These are phyloP conservation scores for Phrynosoma platyrhinos DNA, from an alignment of 2,113 vertebrate species.

Conservation along the genomic window DNA sequence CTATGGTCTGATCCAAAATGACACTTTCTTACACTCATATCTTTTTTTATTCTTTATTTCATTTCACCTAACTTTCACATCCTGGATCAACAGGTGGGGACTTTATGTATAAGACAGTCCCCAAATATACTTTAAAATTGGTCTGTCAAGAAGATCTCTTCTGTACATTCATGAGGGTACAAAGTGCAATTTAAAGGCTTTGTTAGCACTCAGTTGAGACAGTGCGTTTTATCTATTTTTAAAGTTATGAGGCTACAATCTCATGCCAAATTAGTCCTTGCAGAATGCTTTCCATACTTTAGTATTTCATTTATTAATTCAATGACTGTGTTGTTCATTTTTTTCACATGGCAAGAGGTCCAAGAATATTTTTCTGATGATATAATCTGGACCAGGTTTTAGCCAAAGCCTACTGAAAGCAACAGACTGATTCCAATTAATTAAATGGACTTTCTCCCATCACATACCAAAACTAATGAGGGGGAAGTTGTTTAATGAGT, in stretches of 20 bases:
- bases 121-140: too few species aligned
- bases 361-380: conserved; percentile 27
- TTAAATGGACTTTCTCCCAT: conserved; percentile 12
- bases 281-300: background rate
- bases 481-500: background rate
- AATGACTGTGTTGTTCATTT: conserved; percentile 1
- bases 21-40: too few species aligned
- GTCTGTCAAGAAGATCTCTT: background rate
- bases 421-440: conserved; percentile 9
- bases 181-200: background rate
- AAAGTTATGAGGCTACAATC: background rate
- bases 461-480: conserved; percentile 18
- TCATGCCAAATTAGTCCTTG: background rate
- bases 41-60: background rate
- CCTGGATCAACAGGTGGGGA: background rate
- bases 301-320: background rate
- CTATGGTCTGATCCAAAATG: too few species aligned
- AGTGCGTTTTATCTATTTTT: background rate
- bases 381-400: conserved; percentile 12
- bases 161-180: background rate
- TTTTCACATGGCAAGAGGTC: background rate
- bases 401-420: conserved; percentile 9
- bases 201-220: background rate
- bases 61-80: background rate
- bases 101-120: background rate